Percentiles rank a stretch among this genome's conserved stretches.
Conservation (phyloP, 2,888 invertebrate species). For the Cataglyphis rosenhaueri region DNA sequence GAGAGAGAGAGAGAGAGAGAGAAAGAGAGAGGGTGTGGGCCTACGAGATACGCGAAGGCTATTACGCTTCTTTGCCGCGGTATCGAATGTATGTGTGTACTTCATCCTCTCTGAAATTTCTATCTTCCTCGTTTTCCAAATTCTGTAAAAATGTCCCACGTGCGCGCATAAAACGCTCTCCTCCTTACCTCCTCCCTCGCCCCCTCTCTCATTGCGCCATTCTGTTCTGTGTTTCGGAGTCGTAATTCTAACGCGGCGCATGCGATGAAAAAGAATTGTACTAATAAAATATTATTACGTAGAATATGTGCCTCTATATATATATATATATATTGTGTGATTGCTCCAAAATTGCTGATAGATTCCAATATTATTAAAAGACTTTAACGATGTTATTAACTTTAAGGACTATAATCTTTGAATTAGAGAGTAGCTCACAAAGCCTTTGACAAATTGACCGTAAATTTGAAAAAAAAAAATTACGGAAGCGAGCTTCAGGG, state of each 20-base stretch:
- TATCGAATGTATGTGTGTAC: slow-evolving; percentile 16
- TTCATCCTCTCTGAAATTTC: slow-evolving; percentile 47
- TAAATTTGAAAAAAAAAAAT: background rate
- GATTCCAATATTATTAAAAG: slow-evolving; percentile 18
- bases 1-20: no score
- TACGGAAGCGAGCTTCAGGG: background rate
- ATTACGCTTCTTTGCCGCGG: background rate
- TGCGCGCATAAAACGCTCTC: slow-evolving; percentile 43
- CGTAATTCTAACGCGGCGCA: slow-evolving; percentile 19
- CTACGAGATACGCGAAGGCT: background rate
- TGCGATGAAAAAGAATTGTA: slow-evolving; percentile 30
- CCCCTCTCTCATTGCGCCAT: slow-evolving; percentile 29
- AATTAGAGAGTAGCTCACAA: background rate
- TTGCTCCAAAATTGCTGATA: background rate
- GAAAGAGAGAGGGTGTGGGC: background rate
- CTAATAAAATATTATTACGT: slow-evolving; percentile 36
- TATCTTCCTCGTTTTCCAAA: slow-evolving; percentile 54
- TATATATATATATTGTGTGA: background rate
- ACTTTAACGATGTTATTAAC: slow-evolving; percentile 13
- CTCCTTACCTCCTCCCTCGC: background rate
- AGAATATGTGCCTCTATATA: background rate
- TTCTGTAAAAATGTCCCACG: slow-evolving; percentile 47
- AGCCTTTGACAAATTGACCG: background rate
- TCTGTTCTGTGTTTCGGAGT: slow-evolving; percentile 15
- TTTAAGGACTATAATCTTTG: background rate